Evolutionary conservation across 2,113 vertebrate genomes (phyloP).

Genomic region (Raphicerus campestris): DNA sequence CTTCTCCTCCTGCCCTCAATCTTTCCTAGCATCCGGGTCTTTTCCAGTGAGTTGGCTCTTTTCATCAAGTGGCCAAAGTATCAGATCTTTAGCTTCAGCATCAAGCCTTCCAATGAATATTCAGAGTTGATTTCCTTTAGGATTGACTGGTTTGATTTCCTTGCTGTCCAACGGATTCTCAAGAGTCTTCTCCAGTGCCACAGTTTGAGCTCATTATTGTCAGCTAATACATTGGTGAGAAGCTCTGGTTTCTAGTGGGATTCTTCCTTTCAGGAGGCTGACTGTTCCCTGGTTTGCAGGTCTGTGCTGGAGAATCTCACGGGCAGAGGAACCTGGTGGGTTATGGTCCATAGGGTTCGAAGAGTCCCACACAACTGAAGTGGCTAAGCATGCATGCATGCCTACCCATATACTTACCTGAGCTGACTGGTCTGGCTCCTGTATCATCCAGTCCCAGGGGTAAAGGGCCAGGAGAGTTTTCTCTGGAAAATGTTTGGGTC

Average conservation of each 20-base stretch:
- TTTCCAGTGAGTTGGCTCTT: not conserved
- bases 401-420: not conserved
- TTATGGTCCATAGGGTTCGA: not conserved
- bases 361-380: not conserved
- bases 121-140: not conserved
- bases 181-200: not conserved
- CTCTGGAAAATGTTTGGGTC: not conserved
- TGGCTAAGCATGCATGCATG: not conserved
- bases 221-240: not conserved
- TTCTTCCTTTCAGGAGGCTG: not conserved
- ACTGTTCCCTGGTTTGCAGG: not conserved
- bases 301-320: not conserved
- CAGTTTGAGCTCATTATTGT: not conserved
- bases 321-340: not conserved
- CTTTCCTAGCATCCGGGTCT: not conserved
- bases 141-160: not conserved
- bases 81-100: not conserved
- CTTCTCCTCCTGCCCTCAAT: not conserved
- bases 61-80: not conserved
- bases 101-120: not conserved
- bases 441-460: not conserved
- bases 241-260: not conserved
- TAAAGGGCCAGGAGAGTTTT: not conserved
- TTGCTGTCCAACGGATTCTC: not conserved
- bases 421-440: not conserved